Conservation (phyloP, 2,797 vertebrate genomes). For the Danio choprae region DNA sequence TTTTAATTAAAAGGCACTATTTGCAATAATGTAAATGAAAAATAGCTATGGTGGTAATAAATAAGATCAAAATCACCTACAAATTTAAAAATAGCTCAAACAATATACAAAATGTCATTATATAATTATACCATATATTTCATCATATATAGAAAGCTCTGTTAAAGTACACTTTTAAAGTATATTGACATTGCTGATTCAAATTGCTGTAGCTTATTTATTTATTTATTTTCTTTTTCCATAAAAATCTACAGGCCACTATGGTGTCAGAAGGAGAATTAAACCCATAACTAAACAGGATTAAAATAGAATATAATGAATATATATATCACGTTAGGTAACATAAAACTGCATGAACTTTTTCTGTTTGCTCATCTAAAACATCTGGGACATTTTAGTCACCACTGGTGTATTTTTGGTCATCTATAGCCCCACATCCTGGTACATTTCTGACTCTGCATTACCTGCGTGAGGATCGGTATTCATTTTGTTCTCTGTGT, state of each 20-base stretch:
- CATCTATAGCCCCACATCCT: background rate
- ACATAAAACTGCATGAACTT: background rate
- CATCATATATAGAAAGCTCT: too few relatives aligned
- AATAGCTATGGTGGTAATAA: background rate
- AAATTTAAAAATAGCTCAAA: background rate
- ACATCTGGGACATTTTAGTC: background rate
- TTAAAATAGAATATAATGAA: background rate
- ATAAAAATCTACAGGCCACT: background rate
- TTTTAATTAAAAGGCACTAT: background rate
- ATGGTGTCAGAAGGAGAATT: background rate
- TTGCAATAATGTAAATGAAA: background rate
- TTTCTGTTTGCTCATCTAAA: background rate
- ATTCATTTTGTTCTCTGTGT: conserved; percentile 64
- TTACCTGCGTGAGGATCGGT: conserved; percentile 58
- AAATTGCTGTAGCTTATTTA: background rate
- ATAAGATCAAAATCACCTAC: background rate
- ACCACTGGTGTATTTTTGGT: background rate
- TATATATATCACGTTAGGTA: background rate
- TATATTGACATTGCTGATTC: background rate
- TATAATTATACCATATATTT: too few relatives aligned
- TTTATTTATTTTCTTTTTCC: too few relatives aligned
- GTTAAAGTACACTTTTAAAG: background rate
- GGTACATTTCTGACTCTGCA: background rate
- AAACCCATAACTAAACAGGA: background rate
- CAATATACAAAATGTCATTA: background rate